Conservation (phyloP, 2,888 invertebrate species). For the Netelia melanura region DNA sequence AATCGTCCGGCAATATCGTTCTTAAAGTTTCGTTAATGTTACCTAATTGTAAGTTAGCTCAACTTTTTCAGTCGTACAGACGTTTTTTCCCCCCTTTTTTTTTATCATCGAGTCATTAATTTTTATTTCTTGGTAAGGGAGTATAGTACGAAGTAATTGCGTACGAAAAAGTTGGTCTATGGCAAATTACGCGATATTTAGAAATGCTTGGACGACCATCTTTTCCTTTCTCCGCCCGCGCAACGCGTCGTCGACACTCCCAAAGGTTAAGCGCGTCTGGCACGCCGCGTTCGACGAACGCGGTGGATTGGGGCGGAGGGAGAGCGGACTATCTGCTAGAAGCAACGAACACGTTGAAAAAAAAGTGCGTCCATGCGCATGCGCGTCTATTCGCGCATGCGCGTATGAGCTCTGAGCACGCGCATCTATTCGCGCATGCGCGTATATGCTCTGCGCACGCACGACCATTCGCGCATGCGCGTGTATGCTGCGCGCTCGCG, state of each 20-base stretch:
- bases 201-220: neutral
- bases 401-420: neutral
- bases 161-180: too few species aligned
- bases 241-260: slow-evolving; percentile 60
- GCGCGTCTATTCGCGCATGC: slow-evolving; percentile 27
- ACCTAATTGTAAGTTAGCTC: too few species aligned
- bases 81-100: too few species aligned
- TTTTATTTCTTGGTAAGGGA: too few species aligned
- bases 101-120: too few species aligned
- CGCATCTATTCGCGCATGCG: too few species aligned
- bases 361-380: neutral
- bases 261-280: slow-evolving; percentile 78
- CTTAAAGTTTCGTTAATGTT: too few species aligned
- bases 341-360: neutral
- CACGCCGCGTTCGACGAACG: slow-evolving; percentile 40
- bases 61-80: too few species aligned
- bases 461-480: slow-evolving; percentile 20
- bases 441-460: neutral
- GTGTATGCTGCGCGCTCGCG: neutral
- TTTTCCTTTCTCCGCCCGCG: slow-evolving; percentile 25
- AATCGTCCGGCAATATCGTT: too few species aligned
- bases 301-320: slow-evolving; percentile 33
- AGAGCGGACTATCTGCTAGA: neutral
- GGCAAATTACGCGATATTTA: neutral
- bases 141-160: too few species aligned